Base-by-base conservation (phyloP, 2,797 vertebrate species). In the Cynodonichthys magdalenae region DNA sequence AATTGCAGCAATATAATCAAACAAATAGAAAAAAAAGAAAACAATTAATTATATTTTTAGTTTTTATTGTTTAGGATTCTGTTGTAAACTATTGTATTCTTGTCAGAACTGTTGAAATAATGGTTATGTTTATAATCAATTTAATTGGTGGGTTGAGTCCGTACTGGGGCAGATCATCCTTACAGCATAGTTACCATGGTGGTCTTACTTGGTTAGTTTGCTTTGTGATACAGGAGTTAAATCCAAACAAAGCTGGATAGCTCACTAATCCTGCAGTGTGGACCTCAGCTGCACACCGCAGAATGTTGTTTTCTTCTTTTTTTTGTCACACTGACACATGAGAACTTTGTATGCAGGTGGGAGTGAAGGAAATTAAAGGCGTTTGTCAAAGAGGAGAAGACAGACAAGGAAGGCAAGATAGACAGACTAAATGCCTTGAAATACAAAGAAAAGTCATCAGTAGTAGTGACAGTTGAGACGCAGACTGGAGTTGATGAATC, bases 391-490 rank as follows among this genome's bases (percentile, higher is more conserved):
- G 42, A 18, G 20, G 41, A 14, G 34, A 42, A 15, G 8, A 42
- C 39, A 65, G 29, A 63, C 8, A 15, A 49, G 34, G 46, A 54
- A 29, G 53, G 39, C 47, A 11, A 15, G 34, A 55, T n/a, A 14
- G n/a, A 36, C 36, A 48, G 8, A 31, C 27, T 19, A 53, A 18
- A 44, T 24, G 44, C 19, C 10, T 4, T 28, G 42, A 28, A 6
- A 52, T 6, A 41, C 31, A 42, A 44, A 63, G 39, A 55, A 1
- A 34, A 44, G 46, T 1, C 24, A 14, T 9, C 15, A 20, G 18
- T 28, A 0, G 28, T 24, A 48, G 24, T 50, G 66, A 58, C 39
- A 58, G 59, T 69, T 18, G 29, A 60, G 63, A 2, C 39, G 64
- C 41, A 59, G 19, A 57, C n/a, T 0, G 29, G 20, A 2, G 20